A percentile compares a stretch with the other conserved stretches of the same genome.
These are phyloP conservation scores for Aurelia sp. DNA, from an alignment of 30 jellyfish, hydroid and myxozoan genomes.

Conservation along the genomic window DNA sequence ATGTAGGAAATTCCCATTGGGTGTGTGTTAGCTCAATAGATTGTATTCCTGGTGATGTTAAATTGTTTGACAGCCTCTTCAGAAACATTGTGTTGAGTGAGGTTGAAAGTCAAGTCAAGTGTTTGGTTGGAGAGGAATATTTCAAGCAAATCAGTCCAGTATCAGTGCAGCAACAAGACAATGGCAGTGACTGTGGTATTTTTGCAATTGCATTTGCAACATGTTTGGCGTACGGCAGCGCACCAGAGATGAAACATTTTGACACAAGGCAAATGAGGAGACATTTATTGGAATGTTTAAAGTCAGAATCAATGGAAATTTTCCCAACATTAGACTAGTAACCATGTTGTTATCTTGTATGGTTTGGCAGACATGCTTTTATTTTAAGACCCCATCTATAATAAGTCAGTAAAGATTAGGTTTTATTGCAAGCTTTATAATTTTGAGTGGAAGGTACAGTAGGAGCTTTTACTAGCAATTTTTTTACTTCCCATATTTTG, in stretches of 20 bases:
- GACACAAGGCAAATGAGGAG: too few relatives aligned
- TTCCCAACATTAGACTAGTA: not conserved
- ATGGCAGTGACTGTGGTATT: conserved; percentile 33
- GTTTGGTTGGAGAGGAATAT: conserved; percentile 29
- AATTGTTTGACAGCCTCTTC: conserved; percentile 46
- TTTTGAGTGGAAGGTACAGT: too few relatives aligned
- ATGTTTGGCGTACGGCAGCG: too few relatives aligned
- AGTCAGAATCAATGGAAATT: too few relatives aligned
- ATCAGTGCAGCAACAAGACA: conserved; percentile 29
- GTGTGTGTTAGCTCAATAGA: conserved; percentile 52
- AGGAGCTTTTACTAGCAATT: too few relatives aligned
- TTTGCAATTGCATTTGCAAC: conserved; percentile 3
- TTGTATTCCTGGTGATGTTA: conserved; percentile 29
- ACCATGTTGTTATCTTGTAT: not conserved
- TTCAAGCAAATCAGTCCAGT: conserved; percentile 10
- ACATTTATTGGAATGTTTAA: too few relatives aligned
- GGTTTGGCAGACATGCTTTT: too few relatives aligned
- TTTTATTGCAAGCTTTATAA: too few relatives aligned
- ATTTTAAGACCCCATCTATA: too few relatives aligned
- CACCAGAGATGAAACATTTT: too few relatives aligned
- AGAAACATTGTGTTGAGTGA: conserved; percentile 19
- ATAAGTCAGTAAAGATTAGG: too few relatives aligned
- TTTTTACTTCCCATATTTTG: too few relatives aligned
- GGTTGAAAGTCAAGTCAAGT: conserved; percentile 17
- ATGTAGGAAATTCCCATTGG: conserved; percentile 36